A percentile compares a stretch with the other conserved stretches of the same genome.
Conservation (phyloP, 2,113 vertebrate genomes). For the Bubo scandiacus region DNA sequence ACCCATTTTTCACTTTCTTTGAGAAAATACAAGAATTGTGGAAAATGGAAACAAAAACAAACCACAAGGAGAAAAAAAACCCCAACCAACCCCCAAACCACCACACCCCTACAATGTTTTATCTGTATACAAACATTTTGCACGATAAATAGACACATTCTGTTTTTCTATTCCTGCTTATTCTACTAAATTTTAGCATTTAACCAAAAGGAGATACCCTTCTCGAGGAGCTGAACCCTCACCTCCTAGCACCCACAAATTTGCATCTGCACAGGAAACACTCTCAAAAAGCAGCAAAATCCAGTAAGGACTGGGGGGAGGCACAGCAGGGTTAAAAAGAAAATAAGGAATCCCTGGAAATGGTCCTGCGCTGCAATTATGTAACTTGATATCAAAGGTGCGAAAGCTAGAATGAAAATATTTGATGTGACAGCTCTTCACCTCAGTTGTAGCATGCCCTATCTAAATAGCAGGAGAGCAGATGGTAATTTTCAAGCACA, state of each 20-base stretch:
- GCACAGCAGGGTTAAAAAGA: not conserved
- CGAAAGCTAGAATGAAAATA: constrained; percentile 70
- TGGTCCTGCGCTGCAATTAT: constrained; percentile 24
- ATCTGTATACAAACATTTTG: not conserved
- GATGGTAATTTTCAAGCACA: constrained; percentile 74
- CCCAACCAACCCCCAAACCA: not conserved
- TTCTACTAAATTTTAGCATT: not conserved
- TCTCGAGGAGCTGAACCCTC: not conserved
- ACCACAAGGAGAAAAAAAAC: not conserved
- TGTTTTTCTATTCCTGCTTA: not conserved
- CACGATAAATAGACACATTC: not conserved
- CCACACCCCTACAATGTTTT: not conserved
- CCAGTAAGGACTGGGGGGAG: not conserved
- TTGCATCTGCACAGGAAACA: not conserved
- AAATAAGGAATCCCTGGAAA: constrained; percentile 48
- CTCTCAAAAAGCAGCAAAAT: not conserved
- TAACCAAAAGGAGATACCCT: not conserved
- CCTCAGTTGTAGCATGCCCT: constrained; percentile 68
- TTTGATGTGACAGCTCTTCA: constrained; percentile 73
- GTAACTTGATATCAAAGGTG: constrained; percentile 64
- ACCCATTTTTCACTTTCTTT: not conserved
- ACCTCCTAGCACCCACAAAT: not conserved
- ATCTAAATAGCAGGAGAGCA: constrained; percentile 72
- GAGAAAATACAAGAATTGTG: not conserved
- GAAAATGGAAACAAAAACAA: not conserved